phyloP scores from a whole-genome alignment of 2,888 invertebrate species.

The Corbicula japonica region DNA sequence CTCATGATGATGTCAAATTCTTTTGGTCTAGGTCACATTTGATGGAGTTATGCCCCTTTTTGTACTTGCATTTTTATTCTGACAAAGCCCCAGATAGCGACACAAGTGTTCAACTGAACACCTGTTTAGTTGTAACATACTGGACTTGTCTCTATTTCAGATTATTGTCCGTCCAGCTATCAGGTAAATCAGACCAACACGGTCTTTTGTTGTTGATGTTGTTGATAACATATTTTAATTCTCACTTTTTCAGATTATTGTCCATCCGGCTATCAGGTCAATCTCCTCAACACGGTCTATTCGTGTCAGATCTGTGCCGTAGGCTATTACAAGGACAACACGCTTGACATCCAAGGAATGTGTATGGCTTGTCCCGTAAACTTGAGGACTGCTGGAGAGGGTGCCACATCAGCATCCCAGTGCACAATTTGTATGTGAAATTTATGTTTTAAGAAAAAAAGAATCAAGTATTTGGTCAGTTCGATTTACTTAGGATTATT shows the following conservation, averaged over 20 bases:
- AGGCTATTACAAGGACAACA: conserved; percentile 69
- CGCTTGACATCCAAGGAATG: conserved; percentile 43
- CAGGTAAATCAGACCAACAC: conserved; percentile 37
- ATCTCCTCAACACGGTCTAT: background rate
- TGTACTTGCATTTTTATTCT: background rate
- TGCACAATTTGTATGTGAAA: conserved; percentile 73
- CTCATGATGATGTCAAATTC: too few species aligned
- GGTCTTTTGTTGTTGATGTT: too few species aligned
- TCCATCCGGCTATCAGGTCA: conserved; percentile 60
- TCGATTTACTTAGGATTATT: too few species aligned
- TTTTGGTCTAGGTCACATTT: too few species aligned
- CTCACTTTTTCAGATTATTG: conserved; percentile 64
- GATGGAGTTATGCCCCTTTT: too few species aligned
- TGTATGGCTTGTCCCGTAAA: conserved; percentile 68
- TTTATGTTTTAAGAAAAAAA: too few species aligned
- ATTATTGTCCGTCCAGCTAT: conserved; percentile 67
- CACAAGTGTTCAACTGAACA: background rate
- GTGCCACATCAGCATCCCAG: conserved; percentile 46
- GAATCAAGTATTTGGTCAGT: too few species aligned
- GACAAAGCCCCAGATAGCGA: background rate
- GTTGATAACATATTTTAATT: background rate
- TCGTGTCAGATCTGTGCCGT: conserved; percentile 53
- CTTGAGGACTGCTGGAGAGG: conserved; percentile 54
- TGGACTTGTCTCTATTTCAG: conserved; percentile 37
- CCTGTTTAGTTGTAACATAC: background rate